Percentiles rank a stretch among this genome's conserved stretches.
Conservation (phyloP, 2,888 invertebrate species). For the Teleogryllus oceanicus region DNA sequence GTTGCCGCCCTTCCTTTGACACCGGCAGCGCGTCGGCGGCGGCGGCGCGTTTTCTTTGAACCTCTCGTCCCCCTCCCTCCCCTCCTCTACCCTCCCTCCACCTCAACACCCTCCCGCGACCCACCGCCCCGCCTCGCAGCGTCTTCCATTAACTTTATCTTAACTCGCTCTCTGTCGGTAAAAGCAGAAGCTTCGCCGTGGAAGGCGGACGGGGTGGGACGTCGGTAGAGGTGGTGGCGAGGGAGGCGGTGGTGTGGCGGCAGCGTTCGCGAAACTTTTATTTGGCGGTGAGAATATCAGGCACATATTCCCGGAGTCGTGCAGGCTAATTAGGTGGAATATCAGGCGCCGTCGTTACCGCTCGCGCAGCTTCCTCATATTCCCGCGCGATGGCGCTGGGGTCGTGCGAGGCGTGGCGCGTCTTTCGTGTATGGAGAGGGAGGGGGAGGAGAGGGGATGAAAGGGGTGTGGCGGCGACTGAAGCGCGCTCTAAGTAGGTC, state of each 20-base stretch:
- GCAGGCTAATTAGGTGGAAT: conserved; percentile 6
- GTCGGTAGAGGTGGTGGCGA: background rate
- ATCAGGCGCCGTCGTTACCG: background rate
- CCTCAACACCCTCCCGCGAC: background rate
- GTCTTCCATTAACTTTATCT: conserved; percentile 18
- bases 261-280: background rate
- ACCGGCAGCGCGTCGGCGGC: no score
- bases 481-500: no score
- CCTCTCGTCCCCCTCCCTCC: background rate
- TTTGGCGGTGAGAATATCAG: conserved; percentile 7
- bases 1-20: no score
- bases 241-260: background rate
- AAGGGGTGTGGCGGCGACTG: no score
- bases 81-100: background rate
- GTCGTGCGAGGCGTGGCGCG: background rate
- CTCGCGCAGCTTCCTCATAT: background rate
- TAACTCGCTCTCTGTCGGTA: conserved; percentile 9
- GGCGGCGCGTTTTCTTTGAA: no score
- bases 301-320: conserved; percentile 18
- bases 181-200: background rate
- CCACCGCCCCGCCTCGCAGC: background rate
- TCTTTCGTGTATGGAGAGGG: no score
- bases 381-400: background rate
- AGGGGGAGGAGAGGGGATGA: no score
- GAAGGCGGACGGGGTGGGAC: background rate